Percentiles rank a stretch among this genome's conserved stretches.
phyloP scores from a whole-genome alignment of 2,113 vertebrate species.

The Charadrius vociferus region DNA sequence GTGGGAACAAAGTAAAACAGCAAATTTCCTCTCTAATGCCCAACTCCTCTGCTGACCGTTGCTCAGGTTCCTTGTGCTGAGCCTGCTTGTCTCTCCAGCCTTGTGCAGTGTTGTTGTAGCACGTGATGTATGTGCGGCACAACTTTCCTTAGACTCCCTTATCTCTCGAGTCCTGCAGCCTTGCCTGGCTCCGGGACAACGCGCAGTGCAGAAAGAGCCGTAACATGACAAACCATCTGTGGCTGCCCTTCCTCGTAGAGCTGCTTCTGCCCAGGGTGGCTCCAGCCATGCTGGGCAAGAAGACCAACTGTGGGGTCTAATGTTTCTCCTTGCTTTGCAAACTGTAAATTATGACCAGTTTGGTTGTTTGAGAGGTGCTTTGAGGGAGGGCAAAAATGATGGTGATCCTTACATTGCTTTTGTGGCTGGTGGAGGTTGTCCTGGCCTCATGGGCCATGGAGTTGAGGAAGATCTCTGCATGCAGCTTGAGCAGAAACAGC shows the following conservation, averaged over 20 bases:
- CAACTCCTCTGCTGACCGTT: not conserved
- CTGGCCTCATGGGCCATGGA: accelerated
- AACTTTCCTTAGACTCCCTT: not conserved
- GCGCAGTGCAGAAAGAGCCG: accelerated
- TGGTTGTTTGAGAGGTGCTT: not conserved
- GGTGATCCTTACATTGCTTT: not conserved
- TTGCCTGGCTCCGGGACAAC: not conserved
- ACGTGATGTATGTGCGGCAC: accelerated
- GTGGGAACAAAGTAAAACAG: not conserved
- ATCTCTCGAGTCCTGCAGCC: not conserved
- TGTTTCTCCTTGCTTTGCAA: not conserved
- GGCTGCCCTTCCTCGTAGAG: not conserved
- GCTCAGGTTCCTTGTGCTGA: not conserved
- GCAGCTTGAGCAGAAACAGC: not conserved
- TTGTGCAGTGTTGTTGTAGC: accelerated
- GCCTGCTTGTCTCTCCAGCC: accelerated
- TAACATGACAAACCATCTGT: not conserved
- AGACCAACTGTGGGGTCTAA: not conserved
- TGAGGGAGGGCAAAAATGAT: not conserved
- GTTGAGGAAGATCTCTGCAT: not conserved
- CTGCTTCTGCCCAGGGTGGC: not conserved
- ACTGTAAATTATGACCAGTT: not conserved
- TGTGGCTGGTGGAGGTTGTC: not conserved
- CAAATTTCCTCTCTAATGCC: not conserved
- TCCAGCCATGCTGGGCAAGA: not conserved